Evolutionary conservation across 2,888 invertebrate genomes (phyloP).

Genomic region (Oeneis ivallda): DNA sequence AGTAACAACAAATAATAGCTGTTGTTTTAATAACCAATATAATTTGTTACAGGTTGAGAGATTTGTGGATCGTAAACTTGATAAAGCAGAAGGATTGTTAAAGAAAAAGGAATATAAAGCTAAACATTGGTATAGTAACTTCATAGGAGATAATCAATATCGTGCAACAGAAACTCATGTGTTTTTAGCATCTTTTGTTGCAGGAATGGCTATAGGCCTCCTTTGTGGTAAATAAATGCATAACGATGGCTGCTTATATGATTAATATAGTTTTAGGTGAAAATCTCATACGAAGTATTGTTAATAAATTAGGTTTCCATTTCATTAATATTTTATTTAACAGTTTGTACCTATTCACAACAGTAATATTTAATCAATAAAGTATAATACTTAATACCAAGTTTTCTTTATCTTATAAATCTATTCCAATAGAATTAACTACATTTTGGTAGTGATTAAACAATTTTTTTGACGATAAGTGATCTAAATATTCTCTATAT

Average conservation of each 20-base stretch:
- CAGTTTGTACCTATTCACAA: not conserved
- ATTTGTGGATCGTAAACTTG: slow-evolving; percentile 90
- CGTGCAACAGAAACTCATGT: slow-evolving; percentile 89
- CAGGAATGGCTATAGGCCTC: slow-evolving; percentile 88
- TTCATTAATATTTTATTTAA: slow-evolving; percentile 6
- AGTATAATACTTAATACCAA: not conserved
- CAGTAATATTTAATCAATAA: slow-evolving; percentile 4
- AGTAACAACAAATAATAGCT: too few species aligned
- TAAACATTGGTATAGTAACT: slow-evolving; percentile 88
- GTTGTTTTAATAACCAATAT: slow-evolving; percentile 16
- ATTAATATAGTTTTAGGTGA: slow-evolving; percentile 21
- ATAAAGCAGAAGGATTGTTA: slow-evolving; percentile 88
- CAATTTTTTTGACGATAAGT: slow-evolving; percentile 55
- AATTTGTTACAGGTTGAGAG: slow-evolving; percentile 86
- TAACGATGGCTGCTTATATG: not conserved
- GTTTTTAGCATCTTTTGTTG: slow-evolving; percentile 90
- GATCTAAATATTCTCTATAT: slow-evolving; percentile 63
- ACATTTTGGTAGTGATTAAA: slow-evolving; percentile 57
- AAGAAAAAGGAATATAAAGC: slow-evolving; percentile 87
- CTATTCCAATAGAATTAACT: not conserved
- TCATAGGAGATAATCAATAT: slow-evolving; percentile 85
- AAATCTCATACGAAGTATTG: slow-evolving; percentile 25
- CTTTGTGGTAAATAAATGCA: slow-evolving; percentile 69
- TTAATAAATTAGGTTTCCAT: slow-evolving; percentile 21
- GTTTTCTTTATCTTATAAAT: not conserved